Conservation (phyloP, 2,113 vertebrate species). For the Cynocephalus volans region DNA sequence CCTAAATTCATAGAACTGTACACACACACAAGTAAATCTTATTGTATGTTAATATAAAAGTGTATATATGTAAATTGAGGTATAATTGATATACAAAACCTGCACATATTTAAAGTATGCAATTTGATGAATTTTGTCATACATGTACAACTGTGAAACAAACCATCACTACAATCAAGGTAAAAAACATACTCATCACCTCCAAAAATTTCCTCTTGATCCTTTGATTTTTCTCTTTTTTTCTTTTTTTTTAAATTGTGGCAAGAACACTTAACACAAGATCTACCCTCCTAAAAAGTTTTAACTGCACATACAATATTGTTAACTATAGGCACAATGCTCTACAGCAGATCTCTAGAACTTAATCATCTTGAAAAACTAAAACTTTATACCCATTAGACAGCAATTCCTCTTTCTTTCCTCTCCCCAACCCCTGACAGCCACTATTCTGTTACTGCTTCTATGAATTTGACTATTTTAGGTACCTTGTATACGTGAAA, state of each 20-base stretch:
- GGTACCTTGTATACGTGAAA: background rate
- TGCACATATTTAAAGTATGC: background rate
- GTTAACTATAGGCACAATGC: background rate
- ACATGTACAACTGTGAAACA: background rate
- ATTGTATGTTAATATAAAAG: background rate
- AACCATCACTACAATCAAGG: background rate
- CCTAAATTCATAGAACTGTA: background rate
- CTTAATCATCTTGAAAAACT: background rate
- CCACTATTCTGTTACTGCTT: background rate
- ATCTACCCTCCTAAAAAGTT: background rate
- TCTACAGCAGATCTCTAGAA: background rate
- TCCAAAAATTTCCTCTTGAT: background rate
- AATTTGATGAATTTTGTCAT: background rate
- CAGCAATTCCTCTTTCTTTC: background rate
- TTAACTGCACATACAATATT: background rate
- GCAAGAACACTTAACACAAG: background rate
- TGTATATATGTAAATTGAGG: background rate
- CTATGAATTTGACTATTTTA: background rate
- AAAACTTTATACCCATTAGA: no score
- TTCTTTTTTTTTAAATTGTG: background rate
- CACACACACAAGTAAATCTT: background rate
- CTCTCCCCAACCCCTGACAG: background rate
- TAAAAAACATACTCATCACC: background rate
- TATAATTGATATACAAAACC: background rate
- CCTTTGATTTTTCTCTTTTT: background rate